These are phyloP conservation scores for Ips nitidus DNA, from an alignment of 1,140 invertebrate species.

Conservation along the genomic window DNA sequence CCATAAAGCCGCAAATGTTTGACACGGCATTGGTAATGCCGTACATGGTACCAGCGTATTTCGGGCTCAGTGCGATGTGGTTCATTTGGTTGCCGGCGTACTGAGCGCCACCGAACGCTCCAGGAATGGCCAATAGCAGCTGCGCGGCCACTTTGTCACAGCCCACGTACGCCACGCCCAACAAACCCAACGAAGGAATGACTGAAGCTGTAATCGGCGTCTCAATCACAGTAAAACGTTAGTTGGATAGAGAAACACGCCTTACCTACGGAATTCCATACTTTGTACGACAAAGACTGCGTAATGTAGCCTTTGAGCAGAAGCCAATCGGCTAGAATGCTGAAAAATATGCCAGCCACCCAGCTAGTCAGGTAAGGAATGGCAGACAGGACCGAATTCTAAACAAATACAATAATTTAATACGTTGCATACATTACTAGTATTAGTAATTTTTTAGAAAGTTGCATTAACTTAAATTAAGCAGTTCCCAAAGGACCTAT, in stretches of 20 bases:
- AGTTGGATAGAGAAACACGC: constrained; percentile 9
- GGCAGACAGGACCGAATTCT: constrained; percentile 79
- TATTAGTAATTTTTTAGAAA: no score
- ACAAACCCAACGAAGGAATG: constrained; percentile 70
- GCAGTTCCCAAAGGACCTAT: no score
- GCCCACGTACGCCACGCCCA: constrained; percentile 75
- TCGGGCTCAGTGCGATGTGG: constrained; percentile 83
- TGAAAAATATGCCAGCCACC: constrained; percentile 69
- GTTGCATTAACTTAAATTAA: no score
- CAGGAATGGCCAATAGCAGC: constrained; percentile 68
- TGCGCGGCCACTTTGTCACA: constrained; percentile 72
- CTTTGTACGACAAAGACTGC: constrained; percentile 67
- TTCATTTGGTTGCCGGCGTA: constrained; percentile 85
- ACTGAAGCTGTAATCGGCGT: constrained; percentile 61
- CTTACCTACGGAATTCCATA: constrained; percentile 73
- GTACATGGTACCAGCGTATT: constrained; percentile 84
- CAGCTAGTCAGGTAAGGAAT: constrained; percentile 77
- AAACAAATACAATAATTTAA: constrained; percentile 41
- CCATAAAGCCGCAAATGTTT: constrained; percentile 84
- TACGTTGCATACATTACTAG: not conserved
- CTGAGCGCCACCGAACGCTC: constrained; percentile 71
- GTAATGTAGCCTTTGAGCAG: constrained; percentile 64
- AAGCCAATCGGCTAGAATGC: constrained; percentile 71
- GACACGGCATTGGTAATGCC: constrained; percentile 86
- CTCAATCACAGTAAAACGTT: not conserved